Evolutionary conservation across 1,140 invertebrate genomes (phyloP).

Genomic region (Penaeus japonicus): DNA sequence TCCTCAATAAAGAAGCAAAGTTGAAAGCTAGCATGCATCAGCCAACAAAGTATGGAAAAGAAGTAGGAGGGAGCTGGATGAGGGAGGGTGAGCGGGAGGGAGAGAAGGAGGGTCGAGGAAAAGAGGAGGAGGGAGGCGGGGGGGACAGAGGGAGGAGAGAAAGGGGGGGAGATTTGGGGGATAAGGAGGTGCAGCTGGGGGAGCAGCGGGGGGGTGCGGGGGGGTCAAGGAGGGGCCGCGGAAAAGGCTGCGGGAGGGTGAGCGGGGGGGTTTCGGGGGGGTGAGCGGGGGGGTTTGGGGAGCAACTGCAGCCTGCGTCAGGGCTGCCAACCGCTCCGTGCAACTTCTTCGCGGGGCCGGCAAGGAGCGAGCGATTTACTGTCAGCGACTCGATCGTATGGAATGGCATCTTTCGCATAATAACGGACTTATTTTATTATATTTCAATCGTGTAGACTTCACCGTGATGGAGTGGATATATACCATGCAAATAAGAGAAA

Average conservation of each 20-base stretch:
- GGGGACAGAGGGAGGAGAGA: neutral
- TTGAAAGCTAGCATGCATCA: slow-evolving; percentile 54
- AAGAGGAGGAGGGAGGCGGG: neutral
- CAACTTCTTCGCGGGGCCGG: neutral
- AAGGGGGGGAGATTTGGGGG: neutral
- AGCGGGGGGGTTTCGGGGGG: neutral
- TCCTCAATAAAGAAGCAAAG: slow-evolving; percentile 50
- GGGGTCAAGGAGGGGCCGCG: slow-evolving; percentile 19
- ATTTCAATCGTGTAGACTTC: no score
- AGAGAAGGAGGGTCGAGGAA: neutral
- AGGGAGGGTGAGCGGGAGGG: slow-evolving; percentile 4
- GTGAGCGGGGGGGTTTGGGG: neutral
- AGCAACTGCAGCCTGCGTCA: slow-evolving; percentile 14
- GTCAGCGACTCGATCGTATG: no score
- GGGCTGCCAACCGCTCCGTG: slow-evolving; percentile 40
- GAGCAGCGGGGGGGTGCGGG: slow-evolving; percentile 9
- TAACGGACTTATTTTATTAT: no score
- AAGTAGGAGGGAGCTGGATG: slow-evolving; percentile 48
- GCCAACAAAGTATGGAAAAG: slow-evolving; percentile 50
- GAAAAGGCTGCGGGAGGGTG: neutral
- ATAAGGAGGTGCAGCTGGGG: slow-evolving; percentile 32
- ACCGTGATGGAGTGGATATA: no score
- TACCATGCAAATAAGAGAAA: no score
- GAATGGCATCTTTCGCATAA: no score
- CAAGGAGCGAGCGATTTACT: neutral